A percentile compares a stretch with the other conserved stretches of the same genome.
These are phyloP conservation scores for Lithobates sylvaticus DNA, from an alignment of 2,797 vertebrate genomes.

Conservation along the genomic window DNA sequence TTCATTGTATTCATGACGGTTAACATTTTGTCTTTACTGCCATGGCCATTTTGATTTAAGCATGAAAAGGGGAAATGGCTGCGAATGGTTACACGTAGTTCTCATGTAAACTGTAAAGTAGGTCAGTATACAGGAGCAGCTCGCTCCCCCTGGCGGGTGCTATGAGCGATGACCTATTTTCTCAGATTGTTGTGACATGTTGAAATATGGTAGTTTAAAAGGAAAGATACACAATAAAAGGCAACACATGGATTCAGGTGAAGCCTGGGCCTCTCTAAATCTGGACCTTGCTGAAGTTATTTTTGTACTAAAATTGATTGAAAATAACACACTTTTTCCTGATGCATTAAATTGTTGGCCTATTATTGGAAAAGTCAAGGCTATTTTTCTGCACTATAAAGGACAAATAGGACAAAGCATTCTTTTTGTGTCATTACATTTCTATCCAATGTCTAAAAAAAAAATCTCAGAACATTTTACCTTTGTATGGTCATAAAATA, in stretches of 20 bases:
- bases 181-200: constrained; percentile 77
- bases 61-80: neutral
- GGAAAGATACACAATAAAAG: constrained; percentile 62
- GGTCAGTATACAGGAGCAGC: constrained; percentile 79
- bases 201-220: constrained; percentile 72
- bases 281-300: constrained; percentile 27
- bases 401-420: constrained; percentile 21
- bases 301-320: constrained; percentile 20
- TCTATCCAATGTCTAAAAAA: too few relatives aligned
- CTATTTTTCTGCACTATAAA: constrained; percentile 4
- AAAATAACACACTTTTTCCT: neutral
- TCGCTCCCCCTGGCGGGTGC: constrained; percentile 77
- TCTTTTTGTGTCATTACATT: too few relatives aligned
- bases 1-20: neutral
- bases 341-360: neutral
- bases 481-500: too few relatives aligned
- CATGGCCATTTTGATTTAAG: neutral
- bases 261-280: neutral
- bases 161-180: constrained; percentile 82
- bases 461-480: too few relatives aligned
- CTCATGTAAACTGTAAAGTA: constrained; percentile 76
- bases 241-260: constrained; percentile 62
- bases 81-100: constrained; percentile 40
- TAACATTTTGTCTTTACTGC: neutral
- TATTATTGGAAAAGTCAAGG: neutral